Evolutionary conservation across 1,140 invertebrate genomes (phyloP), one percentile per base, ranked within the genome.

Genomic region (Drosophila nasuta): DNA sequence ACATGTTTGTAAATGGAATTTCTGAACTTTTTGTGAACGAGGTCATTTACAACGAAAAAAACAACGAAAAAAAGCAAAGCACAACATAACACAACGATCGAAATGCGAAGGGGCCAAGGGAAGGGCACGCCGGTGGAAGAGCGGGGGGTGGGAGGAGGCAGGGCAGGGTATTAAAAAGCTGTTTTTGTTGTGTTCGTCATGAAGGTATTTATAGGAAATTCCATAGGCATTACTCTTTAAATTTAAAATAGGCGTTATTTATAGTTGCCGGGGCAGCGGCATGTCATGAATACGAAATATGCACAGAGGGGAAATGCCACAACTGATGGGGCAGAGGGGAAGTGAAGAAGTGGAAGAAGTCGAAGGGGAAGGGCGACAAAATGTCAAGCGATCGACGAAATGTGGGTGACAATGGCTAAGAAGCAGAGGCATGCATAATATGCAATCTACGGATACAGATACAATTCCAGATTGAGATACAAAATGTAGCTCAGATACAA

Each of bases 1-100:
- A 88, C 85, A 89, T 85, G 79, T 87, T 87, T 87, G 82, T 87
- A 87, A 87, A 87, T 87, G 82, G 82, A 82, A 87, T 87, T 87
- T 82, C 76, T 79, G 83, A 87, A 82, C 82, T 87, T 82, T 87
- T 82, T 88, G 82, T 86, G 83, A 88, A 88, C 85, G 85, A 88
- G 85, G 85, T 88, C 85, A 88, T 78, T 88, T 89, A 88, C 85
- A 85, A 79, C 80, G 71, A 85, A 81, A 75, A 64, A 49, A 51
- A 68, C 57, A 62, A 51, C 41, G 33, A 67, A 51, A 56, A 69
- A 54, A 63, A 60, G 45, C 51, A 51, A 58, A 75, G 57, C 74
- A 67, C 67, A 60, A 33, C 66, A 73, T 28, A 48, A 60, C 58
- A 62, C 43, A 60, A 35, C 20, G 48, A 20, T 15, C 11, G 52